A percentile compares a stretch with the other conserved stretches of the same genome.
phyloP scores from a whole-genome alignment of 2,888 invertebrate species.

The Tiphia femorata region DNA sequence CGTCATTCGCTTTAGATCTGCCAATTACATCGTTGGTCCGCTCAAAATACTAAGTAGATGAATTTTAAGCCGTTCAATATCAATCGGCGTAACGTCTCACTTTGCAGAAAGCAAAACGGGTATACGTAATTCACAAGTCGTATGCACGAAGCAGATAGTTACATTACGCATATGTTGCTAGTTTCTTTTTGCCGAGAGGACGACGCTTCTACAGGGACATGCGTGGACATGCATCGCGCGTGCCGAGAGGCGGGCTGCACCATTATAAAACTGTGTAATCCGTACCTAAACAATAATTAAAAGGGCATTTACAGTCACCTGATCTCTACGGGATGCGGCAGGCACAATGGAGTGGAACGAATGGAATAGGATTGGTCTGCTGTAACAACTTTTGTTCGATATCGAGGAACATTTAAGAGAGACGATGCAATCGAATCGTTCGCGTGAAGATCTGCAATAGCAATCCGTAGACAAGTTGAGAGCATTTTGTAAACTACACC shows the following conservation, averaged over 20 bases:
- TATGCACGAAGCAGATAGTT: background rate
- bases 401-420: too few relatives aligned
- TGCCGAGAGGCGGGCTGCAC: conserved; percentile 64
- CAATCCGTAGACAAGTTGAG: conserved; percentile 1
- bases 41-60: background rate
- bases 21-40: conserved; percentile 22
- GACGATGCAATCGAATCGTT: too few relatives aligned
- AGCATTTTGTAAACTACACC: background rate
- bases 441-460: too few relatives aligned
- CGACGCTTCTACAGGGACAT: conserved; percentile 50
- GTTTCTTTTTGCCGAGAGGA: conserved; percentile 22
- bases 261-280: conserved; percentile 61
- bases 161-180: background rate
- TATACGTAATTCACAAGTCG: background rate
- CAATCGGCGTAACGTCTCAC: background rate
- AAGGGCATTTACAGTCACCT: conserved; percentile 63
- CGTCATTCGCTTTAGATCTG: conserved; percentile 23
- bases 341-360: conserved; percentile 20
- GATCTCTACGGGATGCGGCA: conserved; percentile 53
- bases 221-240: conserved; percentile 56
- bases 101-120: background rate
- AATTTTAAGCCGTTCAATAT: background rate
- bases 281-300: conserved; percentile 68
- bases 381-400: too few relatives aligned
- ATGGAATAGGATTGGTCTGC: conserved; percentile 11